A percentile compares a stretch with the other conserved stretches of the same genome.
Conservation (phyloP, 1,140 invertebrate genomes). For the Battus philenor region DNA sequence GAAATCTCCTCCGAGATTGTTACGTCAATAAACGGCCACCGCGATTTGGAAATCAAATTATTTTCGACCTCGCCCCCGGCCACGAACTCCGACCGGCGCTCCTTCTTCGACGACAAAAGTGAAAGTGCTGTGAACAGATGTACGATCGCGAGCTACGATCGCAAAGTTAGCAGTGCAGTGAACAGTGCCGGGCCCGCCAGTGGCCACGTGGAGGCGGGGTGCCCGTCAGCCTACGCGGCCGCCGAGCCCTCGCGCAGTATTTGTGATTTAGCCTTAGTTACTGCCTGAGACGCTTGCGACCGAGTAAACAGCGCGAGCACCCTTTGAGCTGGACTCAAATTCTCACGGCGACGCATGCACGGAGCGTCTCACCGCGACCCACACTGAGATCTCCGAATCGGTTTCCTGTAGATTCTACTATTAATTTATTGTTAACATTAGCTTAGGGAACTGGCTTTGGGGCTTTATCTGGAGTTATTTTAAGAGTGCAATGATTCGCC, state of each 20-base stretch:
- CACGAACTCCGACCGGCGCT: conserved; percentile 55
- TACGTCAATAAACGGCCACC: conserved; percentile 84
- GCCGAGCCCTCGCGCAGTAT: conserved; percentile 53
- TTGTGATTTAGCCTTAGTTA: conserved; percentile 74
- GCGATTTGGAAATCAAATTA: conserved; percentile 87
- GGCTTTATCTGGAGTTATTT: conserved; percentile 59
- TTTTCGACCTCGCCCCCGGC: conserved; percentile 78
- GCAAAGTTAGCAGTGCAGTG: conserved; percentile 64
- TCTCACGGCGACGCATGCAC: conserved; percentile 60
- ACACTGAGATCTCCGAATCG: conserved; percentile 71
- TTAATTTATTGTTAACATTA: conserved; percentile 75
- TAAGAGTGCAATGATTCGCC: conserved; percentile 43
- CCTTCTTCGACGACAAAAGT: conserved; percentile 68
- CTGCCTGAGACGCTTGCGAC: conserved; percentile 59
- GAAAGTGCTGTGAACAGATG: conserved; percentile 66
- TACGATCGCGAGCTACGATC: conserved; percentile 44
- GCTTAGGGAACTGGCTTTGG: conserved; percentile 54
- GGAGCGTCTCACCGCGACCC: conserved; percentile 57
- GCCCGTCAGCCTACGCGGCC: conserved; percentile 38
- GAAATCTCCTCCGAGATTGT: conserved; percentile 88
- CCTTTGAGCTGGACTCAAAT: conserved; percentile 72
- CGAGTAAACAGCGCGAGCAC: conserved; percentile 23
- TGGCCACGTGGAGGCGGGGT: conserved; percentile 51
- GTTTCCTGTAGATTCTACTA: conserved; percentile 73
- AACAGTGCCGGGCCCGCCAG: conserved; percentile 48